Conservation (phyloP, 2,797 vertebrate species). For the Phrynocephalus vlangalii region DNA sequence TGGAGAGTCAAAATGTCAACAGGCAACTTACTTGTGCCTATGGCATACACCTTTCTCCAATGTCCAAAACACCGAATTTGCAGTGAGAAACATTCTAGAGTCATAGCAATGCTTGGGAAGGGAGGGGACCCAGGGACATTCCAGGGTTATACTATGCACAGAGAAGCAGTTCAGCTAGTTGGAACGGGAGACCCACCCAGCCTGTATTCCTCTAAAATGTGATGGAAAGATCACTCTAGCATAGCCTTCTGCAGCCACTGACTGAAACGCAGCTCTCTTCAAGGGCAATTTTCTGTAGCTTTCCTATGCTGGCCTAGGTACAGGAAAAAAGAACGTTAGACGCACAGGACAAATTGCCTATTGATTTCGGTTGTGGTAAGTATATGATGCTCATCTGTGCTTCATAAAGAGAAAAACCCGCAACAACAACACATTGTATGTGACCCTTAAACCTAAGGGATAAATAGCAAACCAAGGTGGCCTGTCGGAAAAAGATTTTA, state of each 20-base stretch:
- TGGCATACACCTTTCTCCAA: too few species aligned
- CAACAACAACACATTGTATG: too few species aligned
- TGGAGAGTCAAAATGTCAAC: too few species aligned
- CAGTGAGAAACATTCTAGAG: background rate
- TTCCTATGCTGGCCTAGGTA: background rate
- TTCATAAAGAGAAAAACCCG: too few species aligned
- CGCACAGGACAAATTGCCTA: background rate
- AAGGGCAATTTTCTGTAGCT: background rate
- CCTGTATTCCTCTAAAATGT: background rate
- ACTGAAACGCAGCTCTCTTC: background rate
- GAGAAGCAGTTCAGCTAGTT: background rate
- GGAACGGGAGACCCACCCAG: too few species aligned
- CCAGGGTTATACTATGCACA: background rate
- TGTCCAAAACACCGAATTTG: background rate
- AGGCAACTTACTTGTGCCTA: background rate
- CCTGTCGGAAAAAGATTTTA: background rate
- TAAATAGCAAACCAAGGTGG: background rate
- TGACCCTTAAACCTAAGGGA: background rate
- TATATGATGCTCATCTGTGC: too few species aligned
- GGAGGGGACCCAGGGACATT: background rate
- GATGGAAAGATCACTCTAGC: background rate
- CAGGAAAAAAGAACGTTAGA: background rate
- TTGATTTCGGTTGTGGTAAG: background rate
- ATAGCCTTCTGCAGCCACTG: background rate
- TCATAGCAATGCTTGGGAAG: background rate